Evolutionary conservation across 2,888 invertebrate species (phyloP).

Genomic region (Alsophila aescularia): DNA sequence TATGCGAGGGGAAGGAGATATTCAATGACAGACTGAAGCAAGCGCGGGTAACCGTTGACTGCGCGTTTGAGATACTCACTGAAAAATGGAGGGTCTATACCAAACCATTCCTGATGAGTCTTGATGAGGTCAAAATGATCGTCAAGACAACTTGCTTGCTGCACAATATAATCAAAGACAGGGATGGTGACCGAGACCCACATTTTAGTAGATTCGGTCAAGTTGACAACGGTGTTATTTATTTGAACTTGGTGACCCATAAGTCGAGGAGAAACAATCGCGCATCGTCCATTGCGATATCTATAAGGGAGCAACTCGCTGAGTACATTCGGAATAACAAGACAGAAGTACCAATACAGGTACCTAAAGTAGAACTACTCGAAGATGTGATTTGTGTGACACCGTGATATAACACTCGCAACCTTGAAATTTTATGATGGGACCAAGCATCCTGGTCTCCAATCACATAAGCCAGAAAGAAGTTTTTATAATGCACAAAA

Average conservation of each 20-base stretch:
- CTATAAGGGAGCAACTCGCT: conserved; percentile 21
- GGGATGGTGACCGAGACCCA: conserved; percentile 29
- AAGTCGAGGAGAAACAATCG: conserved; percentile 22
- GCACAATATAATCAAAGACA: conserved; percentile 35
- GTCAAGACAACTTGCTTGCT: conserved; percentile 35
- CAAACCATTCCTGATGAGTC: conserved; percentile 26
- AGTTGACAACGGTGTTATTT: conserved; percentile 24
- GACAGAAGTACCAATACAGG: background rate
- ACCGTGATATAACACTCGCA: no score
- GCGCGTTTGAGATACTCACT: conserved; percentile 40
- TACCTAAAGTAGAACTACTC: no score
- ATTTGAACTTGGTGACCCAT: conserved; percentile 26
- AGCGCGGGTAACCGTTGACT: conserved; percentile 35
- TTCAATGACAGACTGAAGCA: conserved; percentile 35
- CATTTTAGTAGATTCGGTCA: conserved; percentile 30
- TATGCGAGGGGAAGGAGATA: conserved; percentile 19
- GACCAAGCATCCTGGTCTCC: no score
- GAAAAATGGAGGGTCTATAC: conserved; percentile 42
- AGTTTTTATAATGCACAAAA: no score
- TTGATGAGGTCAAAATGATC: conserved; percentile 22
- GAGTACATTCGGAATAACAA: background rate
- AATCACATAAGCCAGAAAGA: no score
- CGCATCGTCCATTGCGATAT: conserved; percentile 17
- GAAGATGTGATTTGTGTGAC: no score
- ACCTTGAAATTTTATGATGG: no score